Evolutionary conservation across 2,888 invertebrate species (phyloP).

Genomic region (Synergus japonicus): DNA sequence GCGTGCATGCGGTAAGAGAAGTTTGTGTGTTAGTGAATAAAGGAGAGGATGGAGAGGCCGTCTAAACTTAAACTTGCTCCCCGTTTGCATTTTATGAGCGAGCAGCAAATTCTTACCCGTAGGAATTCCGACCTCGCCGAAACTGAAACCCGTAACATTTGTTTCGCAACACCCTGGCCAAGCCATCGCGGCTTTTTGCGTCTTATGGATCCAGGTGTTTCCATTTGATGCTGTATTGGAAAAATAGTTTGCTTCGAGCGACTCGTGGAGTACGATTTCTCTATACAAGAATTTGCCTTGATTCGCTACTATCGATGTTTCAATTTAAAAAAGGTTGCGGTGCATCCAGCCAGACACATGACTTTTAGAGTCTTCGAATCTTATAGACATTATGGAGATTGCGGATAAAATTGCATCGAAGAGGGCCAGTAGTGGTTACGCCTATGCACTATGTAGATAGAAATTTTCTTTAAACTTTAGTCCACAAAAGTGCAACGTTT

Average conservation of each 20-base stretch:
- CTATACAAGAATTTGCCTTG: slow-evolving; percentile 45
- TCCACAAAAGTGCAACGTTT: not conserved
- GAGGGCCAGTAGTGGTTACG: not conserved
- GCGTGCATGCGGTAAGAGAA: slow-evolving; percentile 45
- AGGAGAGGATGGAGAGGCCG: slow-evolving; percentile 49
- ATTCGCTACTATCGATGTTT: slow-evolving; percentile 45
- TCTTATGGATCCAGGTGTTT: slow-evolving; percentile 47
- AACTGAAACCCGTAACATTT: slow-evolving; percentile 67
- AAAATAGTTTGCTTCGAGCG: slow-evolving; percentile 47
- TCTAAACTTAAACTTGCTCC: slow-evolving; percentile 73
- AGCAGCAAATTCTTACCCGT: slow-evolving; percentile 64
- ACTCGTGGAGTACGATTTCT: slow-evolving; percentile 30
- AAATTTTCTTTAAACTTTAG: not conserved
- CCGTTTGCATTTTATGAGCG: slow-evolving; percentile 76
- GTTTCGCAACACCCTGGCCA: slow-evolving; percentile 52
- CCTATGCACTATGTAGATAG: not conserved
- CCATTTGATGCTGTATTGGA: slow-evolving; percentile 47
- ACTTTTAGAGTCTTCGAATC: not conserved
- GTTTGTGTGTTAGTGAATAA: slow-evolving; percentile 47
- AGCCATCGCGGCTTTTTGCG: slow-evolving; percentile 42
- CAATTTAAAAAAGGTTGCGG: slow-evolving; percentile 8
- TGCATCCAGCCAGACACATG: not conserved
- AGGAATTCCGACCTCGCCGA: slow-evolving; percentile 64
- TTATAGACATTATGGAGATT: not conserved
- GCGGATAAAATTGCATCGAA: not conserved